Evolutionary conservation across 2,888 invertebrate genomes (phyloP).

Genomic region (Petrolisthes cinctipes): DNA sequence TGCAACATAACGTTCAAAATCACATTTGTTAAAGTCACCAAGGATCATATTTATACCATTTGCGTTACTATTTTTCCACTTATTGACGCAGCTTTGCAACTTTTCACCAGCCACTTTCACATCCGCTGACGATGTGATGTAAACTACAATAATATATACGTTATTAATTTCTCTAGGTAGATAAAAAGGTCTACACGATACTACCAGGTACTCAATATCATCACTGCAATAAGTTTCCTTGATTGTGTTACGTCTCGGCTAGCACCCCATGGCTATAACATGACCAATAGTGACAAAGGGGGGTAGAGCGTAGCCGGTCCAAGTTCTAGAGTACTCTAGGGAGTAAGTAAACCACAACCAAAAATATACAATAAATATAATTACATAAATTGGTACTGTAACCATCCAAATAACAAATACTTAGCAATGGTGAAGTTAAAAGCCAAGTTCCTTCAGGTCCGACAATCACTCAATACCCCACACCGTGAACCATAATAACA

Average conservation of each 20-base stretch:
- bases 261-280: too few species aligned
- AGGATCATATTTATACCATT: background rate
- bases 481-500: too few species aligned
- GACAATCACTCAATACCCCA: too few species aligned
- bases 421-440: too few species aligned
- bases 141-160: background rate
- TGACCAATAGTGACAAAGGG: too few species aligned
- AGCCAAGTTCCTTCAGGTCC: too few species aligned
- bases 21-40: conserved; percentile 7
- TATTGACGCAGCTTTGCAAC: background rate
- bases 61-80: conserved; percentile 1
- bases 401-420: too few species aligned
- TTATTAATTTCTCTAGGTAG: conserved; percentile 5
- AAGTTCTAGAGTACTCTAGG: too few species aligned
- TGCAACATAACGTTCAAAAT: background rate
- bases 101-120: background rate
- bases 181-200: background rate
- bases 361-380: too few species aligned
- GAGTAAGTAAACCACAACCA: too few species aligned
- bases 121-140: background rate
- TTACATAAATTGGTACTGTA: too few species aligned
- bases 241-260: background rate
- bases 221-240: background rate
- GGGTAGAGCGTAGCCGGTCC: too few species aligned
- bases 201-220: background rate